These are phyloP conservation scores for Trichomalopsis sarcophagae DNA, from an alignment of 1,140 invertebrate genomes.

Conservation along the genomic window DNA sequence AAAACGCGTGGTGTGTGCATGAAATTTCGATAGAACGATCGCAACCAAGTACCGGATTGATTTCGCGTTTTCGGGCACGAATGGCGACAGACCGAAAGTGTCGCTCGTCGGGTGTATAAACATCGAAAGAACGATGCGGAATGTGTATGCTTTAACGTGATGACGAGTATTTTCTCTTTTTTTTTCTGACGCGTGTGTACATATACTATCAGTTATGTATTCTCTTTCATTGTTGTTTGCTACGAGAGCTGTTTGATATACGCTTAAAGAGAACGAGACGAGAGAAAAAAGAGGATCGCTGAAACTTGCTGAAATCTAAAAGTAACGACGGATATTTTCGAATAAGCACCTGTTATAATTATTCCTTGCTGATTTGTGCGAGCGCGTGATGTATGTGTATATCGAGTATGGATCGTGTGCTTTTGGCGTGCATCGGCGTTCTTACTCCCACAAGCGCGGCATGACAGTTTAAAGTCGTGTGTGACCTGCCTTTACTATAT, in stretches of 20 bases:
- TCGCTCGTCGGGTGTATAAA: slow-evolving; percentile 31
- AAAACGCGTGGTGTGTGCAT: slow-evolving; percentile 34
- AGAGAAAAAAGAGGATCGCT: background rate
- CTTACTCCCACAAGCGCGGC: background rate
- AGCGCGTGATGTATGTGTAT: slow-evolving; percentile 30
- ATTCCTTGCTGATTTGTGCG: slow-evolving; percentile 26
- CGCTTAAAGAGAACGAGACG: background rate
- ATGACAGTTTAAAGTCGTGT: slow-evolving; percentile 36
- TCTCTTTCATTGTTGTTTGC: slow-evolving; percentile 27
- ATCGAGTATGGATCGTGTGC: slow-evolving; percentile 34
- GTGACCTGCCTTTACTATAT: slow-evolving; percentile 12
- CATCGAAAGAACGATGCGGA: slow-evolving; percentile 7
- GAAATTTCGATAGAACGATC: slow-evolving; percentile 17
- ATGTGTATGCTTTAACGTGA: slow-evolving; percentile 44
- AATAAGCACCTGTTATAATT: slow-evolving; percentile 36
- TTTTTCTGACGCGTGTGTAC: slow-evolving; percentile 15
- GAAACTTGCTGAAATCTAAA: slow-evolving; percentile 34
- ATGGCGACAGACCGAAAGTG: slow-evolving; percentile 21
- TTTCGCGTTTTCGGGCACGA: slow-evolving; percentile 7
- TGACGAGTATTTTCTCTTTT: slow-evolving; percentile 30
- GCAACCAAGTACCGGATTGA: slow-evolving; percentile 18
- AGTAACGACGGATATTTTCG: slow-evolving; percentile 35
- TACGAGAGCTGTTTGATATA: background rate
- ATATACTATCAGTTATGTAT: slow-evolving; percentile 8
- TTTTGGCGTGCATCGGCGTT: slow-evolving; percentile 37